Evolutionary conservation across 92 coral and sea anemone species (phyloP), one percentile per base, ranked within the genome.

Genomic region (Phenganax stokvisi): DNA sequence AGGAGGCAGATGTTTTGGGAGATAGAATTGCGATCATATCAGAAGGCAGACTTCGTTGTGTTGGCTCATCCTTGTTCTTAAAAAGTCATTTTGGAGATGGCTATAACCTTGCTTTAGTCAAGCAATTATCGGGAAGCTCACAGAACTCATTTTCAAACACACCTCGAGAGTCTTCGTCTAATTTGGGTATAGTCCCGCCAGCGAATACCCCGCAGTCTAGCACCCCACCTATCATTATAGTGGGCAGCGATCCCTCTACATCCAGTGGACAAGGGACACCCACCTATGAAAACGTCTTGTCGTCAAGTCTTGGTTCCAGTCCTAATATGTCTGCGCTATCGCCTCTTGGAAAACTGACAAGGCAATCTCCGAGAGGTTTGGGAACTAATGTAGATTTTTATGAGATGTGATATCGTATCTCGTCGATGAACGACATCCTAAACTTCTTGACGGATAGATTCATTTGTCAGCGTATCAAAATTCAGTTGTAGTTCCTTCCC

Each of bases 41-140:
- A 27, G 92, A 86, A 65, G 98, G 98, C 12, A 91, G 90, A 79
- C 98, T 94, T 54, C 98, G 92, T 12, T 94, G 98, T 73, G 90
- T 94, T 28, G 98, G 98, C 5, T 94, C 98, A 20, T 88, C 98
- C n/a, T 85, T 94, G 53, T 94, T 91, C 84, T 83, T 94, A 61
- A 94, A 94, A 78, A 88, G 97, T 75, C 97, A 88, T 73, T 94
- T 92, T 81, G 98, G 98, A 62, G 97, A 94, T 84, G 98, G 98
- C 20, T 94, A 94, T 72, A 93, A 89, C 78, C 88, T 94, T 7
- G 90, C 97, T 54, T 85, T 94, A 52, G 98, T 94, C 17, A 92
- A 91, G 81, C 89, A 90, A 60, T 92, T 90, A 7, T 91, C 88
- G 56, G 97, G 98, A 16, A 79, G 84, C 10, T 37, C 84, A 8